Evolutionary conservation across 2,888 invertebrate species (phyloP).

Genomic region (Didymodactylos carnosus): DNA sequence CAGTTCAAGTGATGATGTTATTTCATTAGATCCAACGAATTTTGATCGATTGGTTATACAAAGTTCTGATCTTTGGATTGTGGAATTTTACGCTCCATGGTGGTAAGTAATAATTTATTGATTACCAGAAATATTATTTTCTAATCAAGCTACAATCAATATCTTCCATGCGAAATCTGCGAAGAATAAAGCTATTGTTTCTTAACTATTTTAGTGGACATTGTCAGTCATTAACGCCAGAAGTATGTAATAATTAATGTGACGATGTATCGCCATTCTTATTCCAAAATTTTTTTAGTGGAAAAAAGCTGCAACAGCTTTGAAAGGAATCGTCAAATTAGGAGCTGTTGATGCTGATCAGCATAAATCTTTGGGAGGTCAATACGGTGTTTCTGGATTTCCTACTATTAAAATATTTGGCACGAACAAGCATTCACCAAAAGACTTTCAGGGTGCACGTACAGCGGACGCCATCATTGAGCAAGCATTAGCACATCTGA

Average conservation of each 20-base stretch:
- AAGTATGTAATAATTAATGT: no score
- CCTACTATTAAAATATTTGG: slow-evolving; percentile 89
- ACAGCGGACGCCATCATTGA: slow-evolving; percentile 68
- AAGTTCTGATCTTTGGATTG: slow-evolving; percentile 53
- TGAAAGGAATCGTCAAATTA: slow-evolving; percentile 81
- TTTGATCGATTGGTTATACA: slow-evolving; percentile 44
- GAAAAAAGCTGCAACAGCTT: slow-evolving; percentile 68
- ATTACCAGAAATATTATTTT: no score
- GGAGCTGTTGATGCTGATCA: slow-evolving; percentile 81
- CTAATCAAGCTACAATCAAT: no score
- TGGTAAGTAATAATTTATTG: slow-evolving; percentile 38
- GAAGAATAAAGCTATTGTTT: no score
- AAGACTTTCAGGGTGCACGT: slow-evolving; percentile 62
- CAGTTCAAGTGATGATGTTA: slow-evolving; percentile 38
- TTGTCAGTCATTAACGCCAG: slow-evolving; percentile 65
- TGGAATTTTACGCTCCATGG: slow-evolving; percentile 76
- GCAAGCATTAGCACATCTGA: slow-evolving; percentile 55
- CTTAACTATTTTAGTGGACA: slow-evolving; percentile 20
- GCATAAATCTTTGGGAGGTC: slow-evolving; percentile 55
- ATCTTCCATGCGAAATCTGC: no score
- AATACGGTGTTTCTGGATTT: slow-evolving; percentile 68
- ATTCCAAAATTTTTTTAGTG: no score
- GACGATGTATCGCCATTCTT: no score
- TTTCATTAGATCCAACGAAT: slow-evolving; percentile 83
- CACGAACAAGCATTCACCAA: slow-evolving; percentile 56